Evolutionary conservation across 2,888 invertebrate genomes (phyloP).

Genomic region (Uropetala carovei): DNA sequence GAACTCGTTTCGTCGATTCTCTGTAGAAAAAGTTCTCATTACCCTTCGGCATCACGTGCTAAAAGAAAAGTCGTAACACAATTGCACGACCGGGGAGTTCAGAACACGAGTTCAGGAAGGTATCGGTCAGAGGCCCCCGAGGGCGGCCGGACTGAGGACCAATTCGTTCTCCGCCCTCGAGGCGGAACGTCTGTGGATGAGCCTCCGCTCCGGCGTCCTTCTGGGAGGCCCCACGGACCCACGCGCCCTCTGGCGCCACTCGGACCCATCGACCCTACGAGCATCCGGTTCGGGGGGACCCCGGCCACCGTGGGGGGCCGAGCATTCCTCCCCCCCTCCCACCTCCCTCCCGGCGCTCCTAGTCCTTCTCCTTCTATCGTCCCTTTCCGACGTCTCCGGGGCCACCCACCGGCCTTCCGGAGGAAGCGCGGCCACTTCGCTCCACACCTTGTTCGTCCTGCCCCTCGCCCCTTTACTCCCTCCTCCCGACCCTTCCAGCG

Average conservation of each 20-base stretch:
- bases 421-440: constrained; percentile 32
- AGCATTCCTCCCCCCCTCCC: constrained; percentile 74
- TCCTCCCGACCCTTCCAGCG: neutral
- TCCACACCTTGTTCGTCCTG: constrained; percentile 62
- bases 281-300: constrained; percentile 68
- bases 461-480: neutral
- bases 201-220: constrained; percentile 24
- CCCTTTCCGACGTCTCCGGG: neutral
- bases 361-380: neutral
- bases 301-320: constrained; percentile 45
- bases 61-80: constrained; percentile 33
- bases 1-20: constrained; percentile 32
- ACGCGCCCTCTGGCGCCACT: constrained; percentile 6
- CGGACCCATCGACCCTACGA: constrained; percentile 70
- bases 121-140: constrained; percentile 54
- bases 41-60: constrained; percentile 31
- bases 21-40: constrained; percentile 44
- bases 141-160: constrained; percentile 48
- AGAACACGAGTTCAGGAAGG: constrained; percentile 25
- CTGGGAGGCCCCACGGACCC: constrained; percentile 5
- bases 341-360: constrained; percentile 67
- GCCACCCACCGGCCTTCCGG: constrained; percentile 51
- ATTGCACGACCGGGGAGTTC: constrained; percentile 19
- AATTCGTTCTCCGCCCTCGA: constrained; percentile 44
- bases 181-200: constrained; percentile 31